phyloP scores from a whole-genome alignment of 2,113 vertebrate species.

The Stomatorhinus ivindoensis region DNA sequence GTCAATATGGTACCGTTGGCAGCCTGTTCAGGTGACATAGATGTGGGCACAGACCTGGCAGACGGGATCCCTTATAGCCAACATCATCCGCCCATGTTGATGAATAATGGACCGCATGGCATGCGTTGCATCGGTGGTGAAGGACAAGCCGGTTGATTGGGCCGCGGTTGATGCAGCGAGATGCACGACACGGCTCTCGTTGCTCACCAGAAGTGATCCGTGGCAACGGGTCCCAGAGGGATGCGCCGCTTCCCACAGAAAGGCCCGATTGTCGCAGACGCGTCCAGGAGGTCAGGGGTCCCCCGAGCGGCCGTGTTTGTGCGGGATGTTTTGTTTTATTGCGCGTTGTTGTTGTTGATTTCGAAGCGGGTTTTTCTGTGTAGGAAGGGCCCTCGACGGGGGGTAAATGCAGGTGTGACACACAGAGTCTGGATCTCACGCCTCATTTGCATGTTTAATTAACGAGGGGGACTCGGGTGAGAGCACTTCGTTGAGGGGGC shows the following conservation, averaged over 20 bases:
- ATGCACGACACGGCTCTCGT: not conserved
- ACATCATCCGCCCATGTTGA: not conserved
- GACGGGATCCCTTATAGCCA: not conserved
- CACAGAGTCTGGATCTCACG: conserved; percentile 80
- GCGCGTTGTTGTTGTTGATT: conserved; percentile 38
- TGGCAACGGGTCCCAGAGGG: not conserved
- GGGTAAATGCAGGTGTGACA: conserved; percentile 88
- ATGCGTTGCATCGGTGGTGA: not conserved
- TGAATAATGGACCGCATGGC: not conserved
- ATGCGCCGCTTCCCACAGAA: conserved; percentile 56
- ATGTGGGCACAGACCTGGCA: not conserved
- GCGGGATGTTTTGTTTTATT: conserved; percentile 45
- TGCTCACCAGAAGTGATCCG: not conserved
- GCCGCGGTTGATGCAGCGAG: not conserved
- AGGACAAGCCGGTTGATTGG: not conserved
- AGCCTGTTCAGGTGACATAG: not conserved
- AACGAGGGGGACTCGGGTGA: conserved; percentile 75
- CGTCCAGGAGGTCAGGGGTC: conserved; percentile 25
- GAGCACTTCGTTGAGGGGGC: conserved; percentile 75
- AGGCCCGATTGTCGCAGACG: conserved; percentile 32
- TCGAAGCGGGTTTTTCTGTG: conserved; percentile 65
- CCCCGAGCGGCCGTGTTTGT: conserved; percentile 43
- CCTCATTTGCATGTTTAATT: conserved; percentile 96
- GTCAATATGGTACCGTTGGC: not conserved
- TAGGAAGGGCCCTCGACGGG: conserved; percentile 71